These are phyloP conservation scores for Anhinga rufa DNA, from an alignment of 2,113 vertebrate species.

Conservation along the genomic window DNA sequence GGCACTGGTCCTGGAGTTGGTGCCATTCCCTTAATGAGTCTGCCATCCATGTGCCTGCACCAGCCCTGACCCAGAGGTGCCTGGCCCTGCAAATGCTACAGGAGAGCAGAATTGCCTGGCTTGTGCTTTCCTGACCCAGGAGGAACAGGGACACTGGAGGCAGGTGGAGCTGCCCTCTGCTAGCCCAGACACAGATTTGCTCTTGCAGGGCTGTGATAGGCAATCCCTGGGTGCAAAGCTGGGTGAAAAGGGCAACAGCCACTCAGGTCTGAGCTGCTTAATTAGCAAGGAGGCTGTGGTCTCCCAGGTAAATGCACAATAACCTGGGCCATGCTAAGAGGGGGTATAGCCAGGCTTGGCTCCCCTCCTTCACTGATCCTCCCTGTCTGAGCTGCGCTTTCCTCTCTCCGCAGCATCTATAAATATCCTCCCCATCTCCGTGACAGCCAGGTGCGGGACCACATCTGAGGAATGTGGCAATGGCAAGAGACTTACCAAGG, in stretches of 20 bases:
- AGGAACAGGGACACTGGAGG: not conserved
- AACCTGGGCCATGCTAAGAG: not conserved
- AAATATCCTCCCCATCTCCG: not conserved
- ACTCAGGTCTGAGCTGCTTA: not conserved
- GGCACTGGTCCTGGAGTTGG: not conserved
- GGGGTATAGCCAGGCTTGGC: too few species aligned
- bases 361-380: not conserved
- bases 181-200: not conserved
- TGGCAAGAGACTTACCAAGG: not conserved
- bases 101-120: not conserved
- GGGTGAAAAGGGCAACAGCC: not conserved
- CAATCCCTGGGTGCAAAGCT: not conserved
- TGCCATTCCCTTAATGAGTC: not conserved
- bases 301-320: not conserved
- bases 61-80: rapidly evolving
- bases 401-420: not conserved
- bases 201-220: not conserved
- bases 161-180: not conserved
- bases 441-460: constrained; percentile 5
- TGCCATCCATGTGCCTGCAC: not conserved
- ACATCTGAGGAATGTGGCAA: not conserved
- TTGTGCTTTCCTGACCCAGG: rapidly evolving
- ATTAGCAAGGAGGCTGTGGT: not conserved
- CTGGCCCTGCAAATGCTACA: not conserved
- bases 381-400: not conserved